phyloP scores from a whole-genome alignment of 2,113 vertebrate species.

The Brachyistius frenatus region DNA sequence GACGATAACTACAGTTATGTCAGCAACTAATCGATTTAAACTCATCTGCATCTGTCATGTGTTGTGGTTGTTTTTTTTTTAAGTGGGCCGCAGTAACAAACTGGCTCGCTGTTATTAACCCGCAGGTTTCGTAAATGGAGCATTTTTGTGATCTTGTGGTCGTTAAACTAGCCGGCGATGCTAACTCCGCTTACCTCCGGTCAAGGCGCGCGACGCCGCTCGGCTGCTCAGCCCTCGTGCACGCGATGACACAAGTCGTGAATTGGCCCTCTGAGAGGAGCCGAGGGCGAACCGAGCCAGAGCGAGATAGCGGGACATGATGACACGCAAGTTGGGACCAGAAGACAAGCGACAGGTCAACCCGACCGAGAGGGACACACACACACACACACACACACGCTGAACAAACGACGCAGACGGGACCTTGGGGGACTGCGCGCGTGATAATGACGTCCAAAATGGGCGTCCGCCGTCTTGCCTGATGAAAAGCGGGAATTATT shows the following conservation, averaged over 20 bases:
- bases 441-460: slow-evolving; percentile 45
- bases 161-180: background rate
- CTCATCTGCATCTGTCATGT: background rate
- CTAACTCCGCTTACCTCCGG: slow-evolving; percentile 57
- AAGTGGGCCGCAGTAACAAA: background rate
- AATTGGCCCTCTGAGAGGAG: slow-evolving; percentile 33
- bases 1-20: background rate
- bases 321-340: background rate
- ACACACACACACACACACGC: slow-evolving; percentile 66
- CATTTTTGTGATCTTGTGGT: background rate
- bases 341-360: background rate
- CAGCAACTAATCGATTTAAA: background rate
- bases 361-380: background rate
- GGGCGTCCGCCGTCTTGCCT: slow-evolving; percentile 55
- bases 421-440: slow-evolving; percentile 36
- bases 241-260: slow-evolving; percentile 26
- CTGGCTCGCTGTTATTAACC: background rate
- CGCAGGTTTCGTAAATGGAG: too few relatives aligned
- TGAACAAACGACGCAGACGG: slow-evolving; percentile 6
- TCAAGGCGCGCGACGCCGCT: slow-evolving; percentile 15
- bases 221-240: slow-evolving; percentile 51
- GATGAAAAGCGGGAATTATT: slow-evolving; percentile 25
- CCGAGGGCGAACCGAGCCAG: slow-evolving; percentile 69
- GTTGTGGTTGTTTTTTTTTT: too few relatives aligned
- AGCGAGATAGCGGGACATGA: slow-evolving; percentile 78